Conservation (phyloP, 1,140 invertebrate species). For the Drosophila arizonae region DNA sequence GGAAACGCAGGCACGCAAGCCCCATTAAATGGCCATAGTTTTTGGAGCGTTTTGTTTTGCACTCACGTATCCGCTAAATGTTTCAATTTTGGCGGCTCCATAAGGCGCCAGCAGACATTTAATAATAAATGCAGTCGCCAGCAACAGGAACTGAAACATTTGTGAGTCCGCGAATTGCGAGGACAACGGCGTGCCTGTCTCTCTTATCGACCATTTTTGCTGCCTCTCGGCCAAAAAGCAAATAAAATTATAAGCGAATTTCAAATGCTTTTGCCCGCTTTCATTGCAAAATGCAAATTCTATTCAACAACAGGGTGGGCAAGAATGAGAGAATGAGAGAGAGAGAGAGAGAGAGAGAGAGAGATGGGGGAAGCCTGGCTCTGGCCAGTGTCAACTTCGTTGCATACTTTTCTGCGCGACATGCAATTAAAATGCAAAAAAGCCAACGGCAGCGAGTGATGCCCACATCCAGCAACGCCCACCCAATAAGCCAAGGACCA, state of each 20-base stretch:
- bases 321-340: not conserved
- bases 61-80: constrained; percentile 66
- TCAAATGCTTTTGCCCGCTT: constrained; percentile 58
- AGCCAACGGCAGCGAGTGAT: constrained; percentile 53
- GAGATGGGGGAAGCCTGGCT: constrained; percentile 1
- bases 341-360: not conserved
- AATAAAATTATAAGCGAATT: constrained; percentile 79
- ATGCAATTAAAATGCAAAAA: constrained; percentile 82
- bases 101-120: constrained; percentile 65
- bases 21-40: constrained; percentile 21
- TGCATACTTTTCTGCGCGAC: constrained; percentile 76
- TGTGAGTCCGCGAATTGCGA: constrained; percentile 20
- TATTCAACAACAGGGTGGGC: constrained; percentile 21
- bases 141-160: constrained; percentile 20
- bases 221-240: constrained; percentile 61
- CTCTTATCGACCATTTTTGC: constrained; percentile 39
- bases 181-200: constrained; percentile 49
- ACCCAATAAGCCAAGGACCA: constrained; percentile 65
- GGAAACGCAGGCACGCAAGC: constrained; percentile 56
- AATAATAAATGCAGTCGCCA: constrained; percentile 65
- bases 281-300: constrained; percentile 71
- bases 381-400: constrained; percentile 48
- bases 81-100: constrained; percentile 77
- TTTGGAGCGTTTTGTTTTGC: constrained; percentile 7
- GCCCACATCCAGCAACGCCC: constrained; percentile 1